These are phyloP conservation scores for Cassiopea xamachana DNA, from an alignment of 30 jellyfish, hydroid and myxozoan species.

Conservation along the genomic window DNA sequence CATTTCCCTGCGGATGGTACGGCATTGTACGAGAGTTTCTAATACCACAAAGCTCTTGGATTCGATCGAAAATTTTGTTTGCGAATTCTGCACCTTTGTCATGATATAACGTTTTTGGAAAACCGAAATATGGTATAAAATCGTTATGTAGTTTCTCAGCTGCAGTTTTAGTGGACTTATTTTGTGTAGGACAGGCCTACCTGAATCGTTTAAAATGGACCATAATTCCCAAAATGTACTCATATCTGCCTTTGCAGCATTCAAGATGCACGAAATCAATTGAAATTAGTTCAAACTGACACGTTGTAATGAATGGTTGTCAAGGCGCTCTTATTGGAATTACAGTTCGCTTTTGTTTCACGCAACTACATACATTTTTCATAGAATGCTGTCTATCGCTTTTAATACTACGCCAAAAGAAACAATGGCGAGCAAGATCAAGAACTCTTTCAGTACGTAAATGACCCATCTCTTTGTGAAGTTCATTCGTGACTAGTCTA, in stretches of 20 bases:
- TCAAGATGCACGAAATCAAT: conserved; percentile 63
- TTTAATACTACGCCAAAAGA: conserved; percentile 59
- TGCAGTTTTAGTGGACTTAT: conserved; percentile 62
- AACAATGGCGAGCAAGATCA: conserved; percentile 37
- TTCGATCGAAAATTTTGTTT: conserved; percentile 24
- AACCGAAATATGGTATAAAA: conserved; percentile 63
- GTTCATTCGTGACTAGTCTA: conserved; percentile 14
- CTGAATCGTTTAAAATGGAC: conserved; percentile 63
- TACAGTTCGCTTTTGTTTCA: conserved; percentile 26
- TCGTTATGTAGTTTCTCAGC: conserved; percentile 61
- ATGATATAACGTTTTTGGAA: conserved; percentile 38
- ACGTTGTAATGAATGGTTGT: conserved; percentile 39
- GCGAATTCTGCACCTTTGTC: conserved; percentile 71
- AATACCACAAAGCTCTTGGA: conserved; percentile 33
- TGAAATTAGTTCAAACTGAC: conserved; percentile 39
- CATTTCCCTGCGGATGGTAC: conserved; percentile 67
- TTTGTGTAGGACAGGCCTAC: conserved; percentile 57
- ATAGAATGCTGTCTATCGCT: conserved; percentile 16
- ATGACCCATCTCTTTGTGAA: conserved; percentile 66
- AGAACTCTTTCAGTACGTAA: conserved; percentile 46
- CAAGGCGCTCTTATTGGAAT: conserved; percentile 29
- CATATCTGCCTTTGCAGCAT: conserved; percentile 50
- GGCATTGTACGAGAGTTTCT: conserved; percentile 68
- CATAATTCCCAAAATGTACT: conserved; percentile 49
- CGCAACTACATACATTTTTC: conserved; percentile 13